Evolutionary conservation across 2,888 invertebrate species (phyloP), one percentile per base, ranked within the genome.

Genomic region (Sialis fuliginosa): DNA sequence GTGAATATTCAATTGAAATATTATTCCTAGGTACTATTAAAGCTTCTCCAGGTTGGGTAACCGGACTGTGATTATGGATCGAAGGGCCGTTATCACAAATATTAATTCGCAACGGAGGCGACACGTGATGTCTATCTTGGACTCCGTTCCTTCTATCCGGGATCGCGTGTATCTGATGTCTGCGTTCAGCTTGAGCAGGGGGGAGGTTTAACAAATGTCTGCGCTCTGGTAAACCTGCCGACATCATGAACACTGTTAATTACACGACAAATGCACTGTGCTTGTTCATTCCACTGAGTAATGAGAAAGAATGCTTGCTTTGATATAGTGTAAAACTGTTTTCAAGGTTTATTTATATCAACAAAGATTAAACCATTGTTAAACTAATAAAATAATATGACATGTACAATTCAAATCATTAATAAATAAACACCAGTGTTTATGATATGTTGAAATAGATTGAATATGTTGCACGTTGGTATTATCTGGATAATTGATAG

Each of bases 41-140:
- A 12, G 54, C 55, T 42, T 63, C 62, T n/a, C 56, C 46, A 45
- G 55, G 56, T 1, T 62, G 56, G 7, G 59, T 51, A 33, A 53
- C 53, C 41, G 50, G 54, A 22, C 51, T 52, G 31, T 54, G 58
- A 51, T 49, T 47, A 33, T 61, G 51, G 45, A 61, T 52, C 30
- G 56, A 56, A 10, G 59, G 54, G 8, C 35, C 35, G 35, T 42
- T 37, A 13, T 70, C 70, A 56, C 71, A 72, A 52, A 72, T 67
- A 56, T 71, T 72, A 56, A 73, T 69, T 57, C 69, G 71, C 48
- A 73, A 58, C 30, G 72, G 72, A 13, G 73, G 72, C 10, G 72
- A 69, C 52, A 70, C 66, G 52, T 66, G 66, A 7, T 64, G 59
- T 6, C 47, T 39, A 35, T 47, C 47, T 10, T 33, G 12, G 10